Base-by-base conservation (phyloP, 2,797 vertebrate species). In the Pterois miles region DNA sequence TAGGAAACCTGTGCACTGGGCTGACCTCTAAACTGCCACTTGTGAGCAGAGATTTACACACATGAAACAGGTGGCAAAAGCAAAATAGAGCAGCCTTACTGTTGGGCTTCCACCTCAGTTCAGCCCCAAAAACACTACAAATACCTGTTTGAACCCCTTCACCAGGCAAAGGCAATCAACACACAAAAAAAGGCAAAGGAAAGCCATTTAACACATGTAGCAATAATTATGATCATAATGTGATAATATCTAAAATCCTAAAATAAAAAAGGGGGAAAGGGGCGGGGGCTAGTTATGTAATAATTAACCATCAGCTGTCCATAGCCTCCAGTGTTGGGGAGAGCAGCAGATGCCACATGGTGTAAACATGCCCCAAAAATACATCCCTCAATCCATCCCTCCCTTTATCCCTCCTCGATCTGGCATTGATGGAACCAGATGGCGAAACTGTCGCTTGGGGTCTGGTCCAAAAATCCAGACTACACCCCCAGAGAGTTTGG, bases 221-320 rank as follows among this genome's bases (percentile, higher is more conserved):
- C 80, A 72, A 86, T 79, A 85, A 80, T 70, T 53, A 83, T 52
- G 65, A 84, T 75, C 71, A 34, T 76, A 78, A 63, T 82, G 74
- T 80, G 59, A 77, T 66, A 69, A 76, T 80, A 81, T 78, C 48
- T 76, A 70, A 81, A 86, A 76, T 75, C 33, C 43, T 81, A 63
- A 67, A 60, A 43, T 36, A 36, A 11, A 48, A 9, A 57, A 29
- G 4, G 36, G 4, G 48, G 14, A 16, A 46, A 2, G 14, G 29
- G 46, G 53, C 14, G 59, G 73, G 73, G 57, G 63, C 63, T 59
- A 18, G 70, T 90, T 88, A 65, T 71, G 80, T 83, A 84, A 90
- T 84, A 75, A 89, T 85, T 88, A 84, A 80, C 81, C 82, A 87
- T 90, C 88, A 88, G 78, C 85, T 90, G 86, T 90, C 78, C 74